A percentile compares a stretch with the other conserved stretches of the same genome.
Evolutionary conservation across 2,888 invertebrate species (phyloP).

Genomic region (Andricus quercusramuli): DNA sequence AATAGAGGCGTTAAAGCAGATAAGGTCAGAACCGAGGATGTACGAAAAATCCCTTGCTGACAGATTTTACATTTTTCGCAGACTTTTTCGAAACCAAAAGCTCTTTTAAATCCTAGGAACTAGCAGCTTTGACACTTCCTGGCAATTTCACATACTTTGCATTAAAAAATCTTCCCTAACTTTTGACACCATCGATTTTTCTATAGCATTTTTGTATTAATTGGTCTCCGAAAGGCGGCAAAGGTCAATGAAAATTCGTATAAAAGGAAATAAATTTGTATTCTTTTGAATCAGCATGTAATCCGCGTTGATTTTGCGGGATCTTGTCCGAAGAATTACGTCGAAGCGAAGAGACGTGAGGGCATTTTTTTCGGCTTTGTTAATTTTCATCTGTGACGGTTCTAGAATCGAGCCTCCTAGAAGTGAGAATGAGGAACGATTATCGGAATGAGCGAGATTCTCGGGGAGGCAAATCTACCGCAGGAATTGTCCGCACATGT

Average conservation of each 20-base stretch:
- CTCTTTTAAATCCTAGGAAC: background rate
- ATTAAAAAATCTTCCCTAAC: background rate
- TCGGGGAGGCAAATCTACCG: conserved; percentile 74
- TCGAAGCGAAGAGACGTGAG: background rate
- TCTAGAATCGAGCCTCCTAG: background rate
- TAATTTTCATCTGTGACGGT: conserved; percentile 2
- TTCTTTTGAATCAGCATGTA: background rate
- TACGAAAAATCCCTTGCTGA: conserved; percentile 23
- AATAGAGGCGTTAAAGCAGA: conserved; percentile 65
- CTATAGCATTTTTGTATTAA: too few relatives aligned
- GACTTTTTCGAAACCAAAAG: background rate
- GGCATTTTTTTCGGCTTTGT: background rate
- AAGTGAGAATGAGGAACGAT: background rate
- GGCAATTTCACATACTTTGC: background rate
- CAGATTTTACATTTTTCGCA: conserved; percentile 22
- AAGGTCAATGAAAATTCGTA: conserved; percentile 13
- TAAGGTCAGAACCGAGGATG: conserved; percentile 51
- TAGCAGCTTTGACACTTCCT: background rate
- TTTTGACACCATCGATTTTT: background rate
- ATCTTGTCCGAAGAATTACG: conserved; percentile 4
- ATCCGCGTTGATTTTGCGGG: conserved; percentile 31
- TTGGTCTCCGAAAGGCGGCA: background rate
- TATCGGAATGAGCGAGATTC: conserved; percentile 55
- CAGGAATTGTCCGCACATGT: conserved; percentile 77
- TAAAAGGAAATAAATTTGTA: background rate